These are phyloP conservation scores for Apodemus agrarius DNA, from an alignment of 2,797 vertebrate genomes.

Conservation along the genomic window DNA sequence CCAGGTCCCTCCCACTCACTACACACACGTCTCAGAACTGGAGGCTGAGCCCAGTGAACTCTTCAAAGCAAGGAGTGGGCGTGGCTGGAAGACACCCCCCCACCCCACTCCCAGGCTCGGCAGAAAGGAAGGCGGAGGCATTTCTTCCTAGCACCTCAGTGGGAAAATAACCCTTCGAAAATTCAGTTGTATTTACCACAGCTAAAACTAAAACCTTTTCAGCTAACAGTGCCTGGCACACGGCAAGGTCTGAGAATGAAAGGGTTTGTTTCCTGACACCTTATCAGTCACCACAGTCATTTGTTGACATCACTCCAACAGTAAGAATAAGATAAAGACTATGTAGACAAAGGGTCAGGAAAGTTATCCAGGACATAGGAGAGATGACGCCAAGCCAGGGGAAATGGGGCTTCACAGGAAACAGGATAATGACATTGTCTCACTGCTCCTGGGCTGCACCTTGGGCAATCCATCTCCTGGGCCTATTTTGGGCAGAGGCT, in stretches of 20 bases:
- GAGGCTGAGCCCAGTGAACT: slow-evolving; percentile 3
- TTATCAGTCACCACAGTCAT: slow-evolving; percentile 67
- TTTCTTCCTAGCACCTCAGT: neutral
- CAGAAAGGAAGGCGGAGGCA: neutral
- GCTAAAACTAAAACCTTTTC: slow-evolving; percentile 14
- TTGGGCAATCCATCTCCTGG: neutral
- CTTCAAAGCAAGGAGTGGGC: neutral
- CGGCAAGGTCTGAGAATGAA: slow-evolving; percentile 4
- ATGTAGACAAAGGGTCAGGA: slow-evolving; percentile 54
- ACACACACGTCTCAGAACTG: neutral
- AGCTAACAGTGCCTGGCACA: slow-evolving; percentile 51
- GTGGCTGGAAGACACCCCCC: neutral
- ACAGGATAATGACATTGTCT: neutral
- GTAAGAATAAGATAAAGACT: slow-evolving; percentile 59
- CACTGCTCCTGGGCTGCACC: neutral
- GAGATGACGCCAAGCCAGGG: neutral
- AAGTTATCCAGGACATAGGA: neutral
- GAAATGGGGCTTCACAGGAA: slow-evolving; percentile 33
- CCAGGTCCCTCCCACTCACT: neutral
- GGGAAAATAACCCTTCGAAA: slow-evolving; percentile 25
- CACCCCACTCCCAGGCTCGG: no score
- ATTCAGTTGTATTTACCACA: slow-evolving; percentile 36
- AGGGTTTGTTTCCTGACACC: slow-evolving; percentile 12
- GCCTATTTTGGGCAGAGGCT: neutral
- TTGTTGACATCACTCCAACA: slow-evolving; percentile 61